Conservation (phyloP, 2,888 invertebrate species). For the Trisateles emortualis region DNA sequence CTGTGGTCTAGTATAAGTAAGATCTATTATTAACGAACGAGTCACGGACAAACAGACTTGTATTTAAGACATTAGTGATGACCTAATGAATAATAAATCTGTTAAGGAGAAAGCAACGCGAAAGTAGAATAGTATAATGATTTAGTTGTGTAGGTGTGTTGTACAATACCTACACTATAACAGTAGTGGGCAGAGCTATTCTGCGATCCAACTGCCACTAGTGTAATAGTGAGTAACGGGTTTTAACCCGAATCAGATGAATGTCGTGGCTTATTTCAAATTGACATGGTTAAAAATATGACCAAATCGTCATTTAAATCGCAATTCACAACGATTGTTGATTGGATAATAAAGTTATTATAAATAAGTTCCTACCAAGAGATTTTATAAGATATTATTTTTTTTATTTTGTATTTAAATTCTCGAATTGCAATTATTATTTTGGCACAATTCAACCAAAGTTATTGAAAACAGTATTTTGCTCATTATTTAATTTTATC, state of each 20-base stretch:
- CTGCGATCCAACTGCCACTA: slow-evolving; percentile 30
- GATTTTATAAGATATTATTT: slow-evolving; percentile 24
- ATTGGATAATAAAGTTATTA: slow-evolving; percentile 8
- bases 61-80: slow-evolving; percentile 36
- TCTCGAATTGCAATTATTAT: slow-evolving; percentile 19
- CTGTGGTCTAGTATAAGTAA: slow-evolving; percentile 21
- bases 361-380: slow-evolving; percentile 41
- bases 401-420: slow-evolving; percentile 21
- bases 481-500: no score
- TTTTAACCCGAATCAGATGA: slow-evolving; percentile 61
- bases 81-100: slow-evolving; percentile 45
- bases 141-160: slow-evolving; percentile 58
- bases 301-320: slow-evolving; percentile 22
- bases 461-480: slow-evolving; percentile 40
- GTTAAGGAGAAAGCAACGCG: slow-evolving; percentile 43
- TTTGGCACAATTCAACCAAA: slow-evolving; percentile 42
- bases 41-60: slow-evolving; percentile 26
- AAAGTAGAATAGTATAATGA: slow-evolving; percentile 44
- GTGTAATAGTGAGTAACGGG: slow-evolving; percentile 68
- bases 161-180: slow-evolving; percentile 30
- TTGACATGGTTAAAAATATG: slow-evolving; percentile 33
- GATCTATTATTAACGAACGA: slow-evolving; percentile 30
- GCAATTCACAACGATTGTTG: background rate
- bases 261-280: slow-evolving; percentile 33
- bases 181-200: slow-evolving; percentile 53